phyloP scores from a whole-genome alignment of 2,888 invertebrate species.

The Sceliomorpha sp. region DNA sequence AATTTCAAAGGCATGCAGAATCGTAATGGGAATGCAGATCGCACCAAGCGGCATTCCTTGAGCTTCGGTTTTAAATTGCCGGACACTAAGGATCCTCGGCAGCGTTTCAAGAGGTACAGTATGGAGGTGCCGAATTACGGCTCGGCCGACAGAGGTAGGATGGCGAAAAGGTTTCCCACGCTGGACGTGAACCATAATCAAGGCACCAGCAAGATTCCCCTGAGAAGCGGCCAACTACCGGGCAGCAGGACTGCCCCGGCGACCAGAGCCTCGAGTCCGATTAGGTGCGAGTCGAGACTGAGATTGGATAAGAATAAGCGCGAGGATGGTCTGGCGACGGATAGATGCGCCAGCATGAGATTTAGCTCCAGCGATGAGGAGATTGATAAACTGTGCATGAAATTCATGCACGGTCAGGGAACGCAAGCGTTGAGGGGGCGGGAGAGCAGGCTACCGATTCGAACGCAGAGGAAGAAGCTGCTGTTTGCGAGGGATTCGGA shows the following conservation, averaged over 20 bases:
- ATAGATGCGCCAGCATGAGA: conserved; percentile 63
- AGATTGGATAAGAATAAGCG: conserved; percentile 58
- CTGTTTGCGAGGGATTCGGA: conserved; percentile 24
- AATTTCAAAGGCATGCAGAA: conserved; percentile 60
- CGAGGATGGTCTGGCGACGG: conserved; percentile 45
- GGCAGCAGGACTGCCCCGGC: conserved; percentile 76
- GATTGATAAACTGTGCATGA: conserved; percentile 72
- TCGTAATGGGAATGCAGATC: conserved; percentile 64
- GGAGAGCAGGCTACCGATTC: conserved; percentile 68
- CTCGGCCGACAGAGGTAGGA: conserved; percentile 57
- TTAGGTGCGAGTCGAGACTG: conserved; percentile 63
- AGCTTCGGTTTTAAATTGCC: conserved; percentile 63
- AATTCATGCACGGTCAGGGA: conserved; percentile 46
- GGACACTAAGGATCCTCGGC: conserved; percentile 68
- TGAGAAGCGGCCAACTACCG: conserved; percentile 69
- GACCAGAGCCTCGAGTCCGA: conserved; percentile 76
- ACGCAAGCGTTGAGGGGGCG: conserved; percentile 28
- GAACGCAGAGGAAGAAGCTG: conserved; percentile 67
- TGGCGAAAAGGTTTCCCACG: conserved; percentile 60
- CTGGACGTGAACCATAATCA: conserved; percentile 78
- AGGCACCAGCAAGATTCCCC: conserved; percentile 75
- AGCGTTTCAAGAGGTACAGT: conserved; percentile 72
- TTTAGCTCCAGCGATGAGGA: conserved; percentile 75
- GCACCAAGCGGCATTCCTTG: conserved; percentile 72
- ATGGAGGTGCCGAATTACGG: conserved; percentile 69